Evolutionary conservation across 1,140 invertebrate genomes (phyloP).

Genomic region (Limonius californicus): DNA sequence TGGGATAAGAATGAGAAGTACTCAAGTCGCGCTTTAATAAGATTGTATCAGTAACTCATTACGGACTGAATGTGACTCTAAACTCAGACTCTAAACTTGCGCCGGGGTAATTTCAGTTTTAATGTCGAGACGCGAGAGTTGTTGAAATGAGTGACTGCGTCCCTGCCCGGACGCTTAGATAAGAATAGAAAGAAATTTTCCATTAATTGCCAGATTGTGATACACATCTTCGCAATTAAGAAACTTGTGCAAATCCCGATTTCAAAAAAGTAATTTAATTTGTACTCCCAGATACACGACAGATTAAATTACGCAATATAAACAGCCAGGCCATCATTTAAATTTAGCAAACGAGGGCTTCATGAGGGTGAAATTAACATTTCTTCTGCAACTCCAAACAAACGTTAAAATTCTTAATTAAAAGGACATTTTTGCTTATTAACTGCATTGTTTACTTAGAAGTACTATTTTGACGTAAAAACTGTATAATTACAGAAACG

Average conservation of each 20-base stretch:
- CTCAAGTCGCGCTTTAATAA: conserved; percentile 34
- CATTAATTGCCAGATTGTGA: conserved; percentile 21
- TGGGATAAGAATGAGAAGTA: conserved; percentile 31
- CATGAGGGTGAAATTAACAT: no score
- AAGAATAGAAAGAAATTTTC: conserved; percentile 18
- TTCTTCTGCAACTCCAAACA: no score
- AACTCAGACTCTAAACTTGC: conserved; percentile 25
- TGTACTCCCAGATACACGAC: neutral
- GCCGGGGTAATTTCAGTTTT: conserved; percentile 33
- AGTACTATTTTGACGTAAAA: no score
- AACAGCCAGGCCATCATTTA: neutral
- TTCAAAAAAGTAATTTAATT: conserved; percentile 12
- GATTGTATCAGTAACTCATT: conserved; percentile 38
- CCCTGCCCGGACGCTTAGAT: neutral
- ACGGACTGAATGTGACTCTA: conserved; percentile 30
- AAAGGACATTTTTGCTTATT: no score
- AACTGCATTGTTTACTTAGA: no score
- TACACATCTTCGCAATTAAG: conserved; percentile 22
- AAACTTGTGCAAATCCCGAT: conserved; percentile 15
- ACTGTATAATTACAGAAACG: no score
- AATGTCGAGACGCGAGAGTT: conserved; percentile 23
- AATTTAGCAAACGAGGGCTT: no score
- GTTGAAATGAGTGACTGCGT: conserved; percentile 17
- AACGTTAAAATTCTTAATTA: no score
- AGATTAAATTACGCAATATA: conserved; percentile 7